Base-by-base conservation (phyloP, 2,888 invertebrate genomes). In the Dendrolimus pini region DNA sequence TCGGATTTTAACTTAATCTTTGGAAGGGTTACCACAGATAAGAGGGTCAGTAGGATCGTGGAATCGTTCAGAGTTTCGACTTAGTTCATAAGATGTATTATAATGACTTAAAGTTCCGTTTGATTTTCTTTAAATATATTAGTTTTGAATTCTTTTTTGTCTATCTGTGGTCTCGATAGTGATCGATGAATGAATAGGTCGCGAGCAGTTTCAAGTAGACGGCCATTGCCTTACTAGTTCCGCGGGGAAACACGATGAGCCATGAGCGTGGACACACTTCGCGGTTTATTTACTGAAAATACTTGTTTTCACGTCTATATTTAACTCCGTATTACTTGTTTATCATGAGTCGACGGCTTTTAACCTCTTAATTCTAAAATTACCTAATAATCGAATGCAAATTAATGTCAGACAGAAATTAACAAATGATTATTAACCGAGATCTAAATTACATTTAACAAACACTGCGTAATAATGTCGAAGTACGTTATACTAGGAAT, bases 201-300 rank as follows among this genome's bases (percentile, higher is more conserved):
- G 6, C 47, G 9, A 12, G 47, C 47, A 47, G 30, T 30, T 30
- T 65, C 62, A 59, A 70, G 62, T 60, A 60, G 61, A 58, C 61
- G 55, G 61, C 65, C 60, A 69, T 71, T 72, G 69, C 55, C 68
- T 70, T 71, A 75, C 74, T 67, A 67, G 75, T 72, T 72, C 59
- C 57, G 62, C 68, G 64, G 67, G 74, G 65, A 75, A 75, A 73
- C 65, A 68, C 65, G 61, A 42, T 56, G 59, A 61, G 55, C 14
- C 56, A 61, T 59, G 54, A 58, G 55, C 57, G 58, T 30, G 30
- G 60, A 58, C 66, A 59, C 57, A 60, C 57, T 59, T 58, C 53
- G 55, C n/a, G 42, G 57, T 58, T 53, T 54, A 56, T 61, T 53
- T 54, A 56, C 60, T 47, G 47, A 47, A 10, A 47, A 47, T 12